Percentiles rank a stretch among this genome's conserved stretches.
Conservation (phyloP, 2,113 vertebrate species). For the Cynocephalus volans region DNA sequence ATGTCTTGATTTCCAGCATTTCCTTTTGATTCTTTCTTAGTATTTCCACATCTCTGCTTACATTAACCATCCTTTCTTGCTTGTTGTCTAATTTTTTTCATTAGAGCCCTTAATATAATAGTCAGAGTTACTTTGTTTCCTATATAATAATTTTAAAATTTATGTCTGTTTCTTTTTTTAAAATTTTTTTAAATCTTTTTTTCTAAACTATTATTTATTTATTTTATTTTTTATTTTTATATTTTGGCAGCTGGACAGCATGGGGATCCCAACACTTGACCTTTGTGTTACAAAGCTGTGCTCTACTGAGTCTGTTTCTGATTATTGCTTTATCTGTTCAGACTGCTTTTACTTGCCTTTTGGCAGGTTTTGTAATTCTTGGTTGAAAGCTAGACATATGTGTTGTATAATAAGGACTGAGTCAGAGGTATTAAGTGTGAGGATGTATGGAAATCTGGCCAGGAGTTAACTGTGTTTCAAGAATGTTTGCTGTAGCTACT, state of each 20-base stretch:
- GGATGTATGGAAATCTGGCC: neutral
- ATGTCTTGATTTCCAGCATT: neutral
- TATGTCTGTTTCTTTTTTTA: neutral
- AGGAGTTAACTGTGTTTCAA: neutral
- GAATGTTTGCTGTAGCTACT: neutral
- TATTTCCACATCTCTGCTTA: neutral
- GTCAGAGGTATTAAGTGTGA: neutral
- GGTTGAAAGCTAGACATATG: neutral
- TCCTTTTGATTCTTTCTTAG: neutral
- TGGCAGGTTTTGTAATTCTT: neutral
- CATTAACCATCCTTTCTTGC: neutral
- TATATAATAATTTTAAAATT: neutral
- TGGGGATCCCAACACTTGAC: too few relatives aligned
- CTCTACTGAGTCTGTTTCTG: neutral
- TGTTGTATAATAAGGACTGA: neutral
- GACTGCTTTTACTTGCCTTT: neutral
- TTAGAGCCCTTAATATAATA: neutral
- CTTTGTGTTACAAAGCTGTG: too few relatives aligned
- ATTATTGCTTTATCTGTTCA: neutral
- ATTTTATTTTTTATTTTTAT: too few relatives aligned
- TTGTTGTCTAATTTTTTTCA: neutral
- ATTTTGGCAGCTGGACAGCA: too few relatives aligned
- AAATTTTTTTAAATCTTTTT: too few relatives aligned
- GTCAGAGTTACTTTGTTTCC: neutral
- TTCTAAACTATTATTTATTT: too few relatives aligned